phyloP scores from a whole-genome alignment of 2,888 invertebrate genomes.

The Hirtodrosophila histrioides region DNA sequence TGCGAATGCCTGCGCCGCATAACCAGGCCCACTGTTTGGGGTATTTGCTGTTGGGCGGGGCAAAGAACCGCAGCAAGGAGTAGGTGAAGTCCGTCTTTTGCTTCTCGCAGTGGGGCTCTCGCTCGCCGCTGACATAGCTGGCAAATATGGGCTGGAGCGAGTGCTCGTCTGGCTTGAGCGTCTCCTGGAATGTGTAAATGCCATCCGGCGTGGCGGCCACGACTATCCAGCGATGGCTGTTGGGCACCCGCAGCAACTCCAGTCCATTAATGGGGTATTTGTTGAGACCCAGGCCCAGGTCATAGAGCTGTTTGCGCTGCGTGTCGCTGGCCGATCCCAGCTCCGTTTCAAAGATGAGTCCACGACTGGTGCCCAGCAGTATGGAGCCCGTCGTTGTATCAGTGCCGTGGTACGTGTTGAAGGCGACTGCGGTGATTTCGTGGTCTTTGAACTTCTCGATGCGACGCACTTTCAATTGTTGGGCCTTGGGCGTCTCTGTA shows the following conservation, averaged over 20 bases:
- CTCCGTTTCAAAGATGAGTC: slow-evolving; percentile 95
- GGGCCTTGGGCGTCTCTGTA: slow-evolving; percentile 83
- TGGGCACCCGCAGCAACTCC: slow-evolving; percentile 91
- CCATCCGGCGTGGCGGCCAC: slow-evolving; percentile 93
- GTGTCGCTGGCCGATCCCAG: slow-evolving; percentile 92
- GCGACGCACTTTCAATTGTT: slow-evolving; percentile 89
- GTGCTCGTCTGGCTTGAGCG: slow-evolving; percentile 90
- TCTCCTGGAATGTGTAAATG: slow-evolving; percentile 94
- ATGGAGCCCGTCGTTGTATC: slow-evolving; percentile 92
- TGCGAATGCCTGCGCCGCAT: slow-evolving; percentile 92
- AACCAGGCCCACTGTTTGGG: slow-evolving; percentile 95
- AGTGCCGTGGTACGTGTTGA: slow-evolving; percentile 91
- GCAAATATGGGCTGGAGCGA: slow-evolving; percentile 84
- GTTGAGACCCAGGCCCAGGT: slow-evolving; percentile 91
- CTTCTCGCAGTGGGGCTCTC: slow-evolving; percentile 87
- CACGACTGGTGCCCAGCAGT: slow-evolving; percentile 94
- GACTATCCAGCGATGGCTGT: slow-evolving; percentile 90
- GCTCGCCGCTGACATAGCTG: slow-evolving; percentile 71
- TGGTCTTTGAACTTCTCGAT: slow-evolving; percentile 86
- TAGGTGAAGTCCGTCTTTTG: slow-evolving; percentile 90
- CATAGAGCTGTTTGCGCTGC: slow-evolving; percentile 95
- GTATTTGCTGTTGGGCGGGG: slow-evolving; percentile 87
- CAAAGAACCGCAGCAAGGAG: slow-evolving; percentile 92
- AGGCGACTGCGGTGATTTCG: slow-evolving; percentile 95
- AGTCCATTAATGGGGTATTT: slow-evolving; percentile 93